Conservation (phyloP, 2,797 vertebrate genomes). For the Catostomus latipinnis region DNA sequence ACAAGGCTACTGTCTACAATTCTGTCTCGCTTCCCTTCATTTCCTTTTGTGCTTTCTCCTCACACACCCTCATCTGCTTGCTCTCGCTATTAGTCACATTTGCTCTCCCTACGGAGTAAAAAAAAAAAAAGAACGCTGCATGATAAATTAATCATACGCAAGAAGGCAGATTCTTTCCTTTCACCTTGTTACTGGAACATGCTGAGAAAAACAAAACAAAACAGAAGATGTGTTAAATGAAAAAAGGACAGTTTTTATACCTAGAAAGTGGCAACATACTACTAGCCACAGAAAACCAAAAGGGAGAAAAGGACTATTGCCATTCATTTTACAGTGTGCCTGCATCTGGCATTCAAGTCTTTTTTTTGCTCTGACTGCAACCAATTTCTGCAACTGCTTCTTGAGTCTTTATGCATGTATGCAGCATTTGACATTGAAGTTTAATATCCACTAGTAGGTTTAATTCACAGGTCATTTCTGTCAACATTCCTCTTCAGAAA, state of each 20-base stretch:
- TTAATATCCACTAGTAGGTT: too few relatives aligned
- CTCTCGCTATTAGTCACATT: slow-evolving; percentile 49
- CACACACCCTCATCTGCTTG: slow-evolving; percentile 43
- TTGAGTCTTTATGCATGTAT: too few relatives aligned
- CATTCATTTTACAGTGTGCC: slow-evolving; percentile 67
- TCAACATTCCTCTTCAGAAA: too few relatives aligned
- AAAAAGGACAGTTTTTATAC: slow-evolving; percentile 66
- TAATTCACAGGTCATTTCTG: too few relatives aligned
- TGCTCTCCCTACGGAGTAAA: neutral
- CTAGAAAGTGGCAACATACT: slow-evolving; percentile 76
- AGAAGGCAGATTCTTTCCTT: slow-evolving; percentile 27
- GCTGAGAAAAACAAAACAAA: slow-evolving; percentile 24
- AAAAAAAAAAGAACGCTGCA: slow-evolving; percentile 59
- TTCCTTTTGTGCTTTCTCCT: slow-evolving; percentile 12
- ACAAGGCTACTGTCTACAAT: slow-evolving; percentile 68
- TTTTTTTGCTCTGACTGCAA: slow-evolving; percentile 74
- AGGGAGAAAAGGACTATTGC: slow-evolving; percentile 63
- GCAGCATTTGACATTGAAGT: too few relatives aligned
- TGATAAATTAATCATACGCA: slow-evolving; percentile 74
- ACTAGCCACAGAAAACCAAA: slow-evolving; percentile 75
- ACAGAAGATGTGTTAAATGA: neutral
- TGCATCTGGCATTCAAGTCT: too few relatives aligned
- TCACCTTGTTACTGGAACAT: neutral
- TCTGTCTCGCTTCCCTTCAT: slow-evolving; percentile 49
- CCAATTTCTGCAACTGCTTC: slow-evolving; percentile 39